Evolutionary conservation across 2,797 vertebrate species (phyloP), one percentile per base, ranked within the genome.

Genomic region (Rhadinocentrus ornatus): DNA sequence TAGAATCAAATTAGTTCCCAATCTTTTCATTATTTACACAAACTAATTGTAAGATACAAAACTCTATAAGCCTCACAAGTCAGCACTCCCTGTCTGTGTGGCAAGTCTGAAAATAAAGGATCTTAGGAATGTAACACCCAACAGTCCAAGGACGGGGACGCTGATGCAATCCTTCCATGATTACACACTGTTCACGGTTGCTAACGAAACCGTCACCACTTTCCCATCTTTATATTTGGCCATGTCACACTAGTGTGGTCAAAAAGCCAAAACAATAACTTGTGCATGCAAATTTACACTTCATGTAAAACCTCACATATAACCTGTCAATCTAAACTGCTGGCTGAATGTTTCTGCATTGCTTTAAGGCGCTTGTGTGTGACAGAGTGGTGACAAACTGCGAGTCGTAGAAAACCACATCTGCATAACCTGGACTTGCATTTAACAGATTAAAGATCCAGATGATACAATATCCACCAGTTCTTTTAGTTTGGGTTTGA

Each of bases 291-390:
- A 80, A 91, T 86, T 37, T 76, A 82, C 83, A 80, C 70, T 79
- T 84, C 69, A 46, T 82, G 77, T 90, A 88, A 92, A 91, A 89
- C 89, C 90, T 80, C 89, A 85, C 80, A 75, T 71, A 85, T 87
- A 84, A 84, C 71, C 65, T 79, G 73, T 77, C 75, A 85, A 83
- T 85, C 74, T 59, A 71, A 86, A 83, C 58, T 59, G 65, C 69
- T 77, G 55, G 57, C 57, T 35, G 26, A 55, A 67, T 34, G 48
- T 57, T 83, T 83, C 50, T 58, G 48, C 63, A 54, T 15, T 61
- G 65, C 26, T 72, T 44, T 6, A 34, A 60, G 56, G 55, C 37
- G 59, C 66, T 44, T 26, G 44, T 64, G 32, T 71, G 41, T 69
- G 69, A 77, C 39, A 65, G 48, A 75, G 62, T n/a, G 73, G 22